Conservation (phyloP, 2,888 invertebrate species). For the Caenorhabditis sp. region DNA sequence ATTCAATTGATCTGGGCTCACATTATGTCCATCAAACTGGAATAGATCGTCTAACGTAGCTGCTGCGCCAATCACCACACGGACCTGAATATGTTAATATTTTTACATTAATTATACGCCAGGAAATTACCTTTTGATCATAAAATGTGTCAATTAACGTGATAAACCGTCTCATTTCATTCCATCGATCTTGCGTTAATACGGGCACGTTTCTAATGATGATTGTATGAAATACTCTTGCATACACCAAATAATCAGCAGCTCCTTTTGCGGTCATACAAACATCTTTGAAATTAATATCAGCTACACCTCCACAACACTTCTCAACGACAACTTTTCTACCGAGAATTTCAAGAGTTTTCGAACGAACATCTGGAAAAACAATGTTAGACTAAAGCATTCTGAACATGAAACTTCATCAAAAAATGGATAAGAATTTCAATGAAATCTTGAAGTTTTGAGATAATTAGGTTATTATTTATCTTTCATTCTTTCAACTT, state of each 20-base stretch:
- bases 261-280: constrained; percentile 84
- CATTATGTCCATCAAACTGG: constrained; percentile 72
- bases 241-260: constrained; percentile 89
- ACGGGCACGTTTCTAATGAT: constrained; percentile 88
- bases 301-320: constrained; percentile 90
- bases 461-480: too few relatives aligned
- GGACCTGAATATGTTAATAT: constrained; percentile 74
- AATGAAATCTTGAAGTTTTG: too few relatives aligned
- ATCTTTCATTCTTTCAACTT: too few relatives aligned
- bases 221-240: constrained; percentile 92
- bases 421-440: too few relatives aligned
- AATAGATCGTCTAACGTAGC: constrained; percentile 83
- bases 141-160: constrained; percentile 95
- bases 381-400: too few relatives aligned
- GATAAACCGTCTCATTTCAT: constrained; percentile 92
- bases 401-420: too few relatives aligned
- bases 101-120: not conserved
- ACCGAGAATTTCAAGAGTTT: constrained; percentile 86
- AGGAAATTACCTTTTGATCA: constrained; percentile 88
- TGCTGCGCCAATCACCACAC: constrained; percentile 85
- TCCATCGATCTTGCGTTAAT: constrained; percentile 81
- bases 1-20: constrained; percentile 73
- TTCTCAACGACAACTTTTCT: constrained; percentile 86
- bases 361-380: constrained; percentile 79
- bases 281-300: constrained; percentile 87